A percentile compares a stretch with the other conserved stretches of the same genome.
Conservation (phyloP, 2,113 vertebrate genomes). For the Phrynocephalus versicolor region DNA sequence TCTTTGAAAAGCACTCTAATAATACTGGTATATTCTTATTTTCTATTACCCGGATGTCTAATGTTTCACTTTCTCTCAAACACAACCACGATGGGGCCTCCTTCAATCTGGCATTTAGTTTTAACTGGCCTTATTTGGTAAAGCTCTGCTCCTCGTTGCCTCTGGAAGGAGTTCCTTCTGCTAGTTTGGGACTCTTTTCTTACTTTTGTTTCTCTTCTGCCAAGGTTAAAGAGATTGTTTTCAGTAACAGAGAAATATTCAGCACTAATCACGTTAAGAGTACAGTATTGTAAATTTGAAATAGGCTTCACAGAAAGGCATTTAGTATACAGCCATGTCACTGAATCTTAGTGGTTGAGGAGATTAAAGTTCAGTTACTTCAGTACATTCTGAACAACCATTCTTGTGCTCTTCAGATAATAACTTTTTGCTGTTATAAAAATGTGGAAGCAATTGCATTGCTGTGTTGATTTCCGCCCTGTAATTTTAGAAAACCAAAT, state of each 20-base stretch:
- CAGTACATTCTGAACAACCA: background rate
- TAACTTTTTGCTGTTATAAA: background rate
- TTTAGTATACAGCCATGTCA: background rate
- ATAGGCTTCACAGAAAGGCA: background rate
- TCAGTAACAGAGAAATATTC: background rate
- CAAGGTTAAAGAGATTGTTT: background rate
- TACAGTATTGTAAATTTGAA: background rate
- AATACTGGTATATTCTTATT: background rate
- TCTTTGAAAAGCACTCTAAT: conserved; percentile 7
- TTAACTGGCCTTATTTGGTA: conserved; percentile 89
- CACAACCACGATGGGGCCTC: background rate
- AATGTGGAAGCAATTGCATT: background rate
- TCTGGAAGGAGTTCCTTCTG: conserved; percentile 66
- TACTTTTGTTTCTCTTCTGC: conserved; percentile 55
- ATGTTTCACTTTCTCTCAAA: background rate
- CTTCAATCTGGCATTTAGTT: conserved; percentile 52
- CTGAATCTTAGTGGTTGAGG: background rate
- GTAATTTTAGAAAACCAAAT: too few relatives aligned
- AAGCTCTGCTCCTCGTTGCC: conserved; percentile 63
- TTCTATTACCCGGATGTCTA: conserved; percentile 57
- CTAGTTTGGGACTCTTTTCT: conserved; percentile 49
- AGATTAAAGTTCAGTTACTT: background rate
- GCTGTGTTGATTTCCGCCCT: too few relatives aligned
- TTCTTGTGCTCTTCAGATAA: background rate
- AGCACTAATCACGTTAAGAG: background rate